These are phyloP conservation scores for Virgularia gustaviana DNA, from an alignment of 92 coral and sea anemone genomes.

Conservation along the genomic window DNA sequence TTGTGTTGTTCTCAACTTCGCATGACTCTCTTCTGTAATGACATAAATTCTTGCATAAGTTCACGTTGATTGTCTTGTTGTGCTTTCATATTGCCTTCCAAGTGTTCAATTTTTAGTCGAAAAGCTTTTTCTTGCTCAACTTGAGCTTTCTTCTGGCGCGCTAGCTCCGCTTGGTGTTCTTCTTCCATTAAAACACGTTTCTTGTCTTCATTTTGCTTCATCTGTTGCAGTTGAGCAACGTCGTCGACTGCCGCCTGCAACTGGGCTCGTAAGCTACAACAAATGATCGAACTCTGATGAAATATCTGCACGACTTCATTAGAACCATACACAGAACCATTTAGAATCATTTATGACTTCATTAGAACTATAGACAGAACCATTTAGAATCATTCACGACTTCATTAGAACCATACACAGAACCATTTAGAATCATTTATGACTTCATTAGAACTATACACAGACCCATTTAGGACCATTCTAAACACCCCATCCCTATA, in stretches of 20 bases:
- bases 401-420: not conserved
- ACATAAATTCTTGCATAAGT: not conserved
- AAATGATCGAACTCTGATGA: not conserved
- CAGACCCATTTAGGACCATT: too few relatives aligned
- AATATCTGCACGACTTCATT: not conserved
- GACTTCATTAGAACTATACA: too few relatives aligned
- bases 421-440: not conserved
- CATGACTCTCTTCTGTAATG: not conserved
- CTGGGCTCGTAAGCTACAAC: constrained; percentile 8
- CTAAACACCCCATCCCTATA: too few relatives aligned
- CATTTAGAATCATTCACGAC: too few relatives aligned
- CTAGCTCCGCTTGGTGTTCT: constrained; percentile 25
- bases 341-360: not conserved
- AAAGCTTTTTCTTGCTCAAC: constrained; percentile 21
- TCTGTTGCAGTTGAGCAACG: not conserved
- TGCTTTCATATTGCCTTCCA: not conserved
- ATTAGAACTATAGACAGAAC: too few relatives aligned
- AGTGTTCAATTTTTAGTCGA: not conserved
- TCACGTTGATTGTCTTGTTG: constrained; percentile 5
- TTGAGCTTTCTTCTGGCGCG: constrained; percentile 33
- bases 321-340: not conserved
- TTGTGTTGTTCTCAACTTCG: not conserved
- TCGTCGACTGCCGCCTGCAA: not conserved
- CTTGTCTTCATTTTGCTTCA: constrained; percentile 26
- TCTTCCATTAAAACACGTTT: constrained; percentile 6